A percentile compares a stretch with the other conserved stretches of the same genome.
Evolutionary conservation across 2,888 invertebrate species (phyloP).

Genomic region (Lochmaea capreae): DNA sequence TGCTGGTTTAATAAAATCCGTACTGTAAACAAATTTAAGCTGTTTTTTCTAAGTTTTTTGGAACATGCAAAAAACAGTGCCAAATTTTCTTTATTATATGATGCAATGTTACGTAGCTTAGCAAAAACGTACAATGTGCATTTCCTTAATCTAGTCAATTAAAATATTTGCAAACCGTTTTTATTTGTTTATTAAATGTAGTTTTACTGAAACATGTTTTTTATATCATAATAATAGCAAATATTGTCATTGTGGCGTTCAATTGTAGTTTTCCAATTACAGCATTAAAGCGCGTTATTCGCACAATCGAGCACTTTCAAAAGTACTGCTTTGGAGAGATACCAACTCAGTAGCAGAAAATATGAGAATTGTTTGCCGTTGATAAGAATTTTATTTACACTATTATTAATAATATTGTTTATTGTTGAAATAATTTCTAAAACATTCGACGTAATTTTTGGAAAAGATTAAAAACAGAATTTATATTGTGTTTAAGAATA

Average conservation of each 20-base stretch:
- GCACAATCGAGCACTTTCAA: too few species aligned
- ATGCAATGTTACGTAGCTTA: slow-evolving; percentile 26
- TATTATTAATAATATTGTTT: too few species aligned
- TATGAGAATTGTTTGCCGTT: too few species aligned
- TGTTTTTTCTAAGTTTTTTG: slow-evolving; percentile 9
- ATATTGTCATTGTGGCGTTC: neutral
- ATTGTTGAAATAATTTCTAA: too few species aligned
- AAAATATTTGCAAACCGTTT: slow-evolving; percentile 4
- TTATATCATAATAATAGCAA: neutral
- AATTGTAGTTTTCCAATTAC: too few species aligned
- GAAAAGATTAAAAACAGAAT: too few species aligned
- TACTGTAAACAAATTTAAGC: neutral
- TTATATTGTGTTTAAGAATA: too few species aligned
- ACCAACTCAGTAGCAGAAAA: too few species aligned
- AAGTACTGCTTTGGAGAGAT: too few species aligned
- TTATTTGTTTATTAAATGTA: slow-evolving; percentile 2
- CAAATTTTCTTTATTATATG: slow-evolving; percentile 30
- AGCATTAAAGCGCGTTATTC: too few species aligned
- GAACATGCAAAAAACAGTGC: slow-evolving; percentile 34
- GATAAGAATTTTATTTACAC: too few species aligned
- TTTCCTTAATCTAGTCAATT: slow-evolving; percentile 45
- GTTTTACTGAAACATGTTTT: slow-evolving; percentile 17
- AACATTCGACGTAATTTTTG: too few species aligned
- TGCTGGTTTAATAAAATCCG: slow-evolving; percentile 7
- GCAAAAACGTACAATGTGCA: slow-evolving; percentile 27